Percentiles rank a stretch among this genome's conserved stretches.
Evolutionary conservation across 2,888 invertebrate species (phyloP).

Genomic region (Rhingia rostrata): DNA sequence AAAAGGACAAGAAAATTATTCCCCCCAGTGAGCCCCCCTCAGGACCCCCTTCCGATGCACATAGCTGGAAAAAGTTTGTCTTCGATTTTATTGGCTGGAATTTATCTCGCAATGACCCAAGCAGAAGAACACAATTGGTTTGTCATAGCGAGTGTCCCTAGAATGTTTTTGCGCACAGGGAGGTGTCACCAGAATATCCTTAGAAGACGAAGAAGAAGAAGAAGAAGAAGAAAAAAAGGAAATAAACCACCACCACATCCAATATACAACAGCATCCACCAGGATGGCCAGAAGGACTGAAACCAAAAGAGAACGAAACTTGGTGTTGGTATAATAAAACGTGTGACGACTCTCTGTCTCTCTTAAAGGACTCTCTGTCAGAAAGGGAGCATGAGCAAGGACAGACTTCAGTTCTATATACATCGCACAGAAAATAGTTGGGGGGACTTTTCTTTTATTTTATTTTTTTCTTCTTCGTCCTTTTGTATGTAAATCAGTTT

Average conservation of each 20-base stretch:
- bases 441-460: constrained; percentile 15
- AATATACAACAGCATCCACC: constrained; percentile 38
- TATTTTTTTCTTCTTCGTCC: too few relatives aligned
- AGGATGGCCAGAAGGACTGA: constrained; percentile 43
- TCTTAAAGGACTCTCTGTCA: constrained; percentile 54
- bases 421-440: constrained; percentile 23
- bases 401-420: constrained; percentile 18
- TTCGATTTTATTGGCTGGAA: constrained; percentile 76
- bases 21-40: constrained; percentile 3
- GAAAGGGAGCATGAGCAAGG: constrained; percentile 64
- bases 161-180: constrained; percentile 77
- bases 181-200: constrained; percentile 76
- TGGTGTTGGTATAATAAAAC: constrained; percentile 21
- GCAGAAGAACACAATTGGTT: constrained; percentile 77
- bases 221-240: constrained; percentile 12
- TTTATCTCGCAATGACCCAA: constrained; percentile 75
- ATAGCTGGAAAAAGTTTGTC: constrained; percentile 45
- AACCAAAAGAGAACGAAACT: constrained; percentile 67
- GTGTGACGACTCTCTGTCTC: constrained; percentile 44
- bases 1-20: constrained; percentile 27
- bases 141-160: constrained; percentile 76
- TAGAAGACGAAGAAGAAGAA: constrained; percentile 32
- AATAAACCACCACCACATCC: constrained; percentile 50
- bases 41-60: constrained; percentile 6
- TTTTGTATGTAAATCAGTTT: constrained; percentile 64